Evolutionary conservation across 1,140 invertebrate genomes (phyloP), one percentile per base, ranked within the genome.

Genomic region (Drosophila pseudoobscura): DNA sequence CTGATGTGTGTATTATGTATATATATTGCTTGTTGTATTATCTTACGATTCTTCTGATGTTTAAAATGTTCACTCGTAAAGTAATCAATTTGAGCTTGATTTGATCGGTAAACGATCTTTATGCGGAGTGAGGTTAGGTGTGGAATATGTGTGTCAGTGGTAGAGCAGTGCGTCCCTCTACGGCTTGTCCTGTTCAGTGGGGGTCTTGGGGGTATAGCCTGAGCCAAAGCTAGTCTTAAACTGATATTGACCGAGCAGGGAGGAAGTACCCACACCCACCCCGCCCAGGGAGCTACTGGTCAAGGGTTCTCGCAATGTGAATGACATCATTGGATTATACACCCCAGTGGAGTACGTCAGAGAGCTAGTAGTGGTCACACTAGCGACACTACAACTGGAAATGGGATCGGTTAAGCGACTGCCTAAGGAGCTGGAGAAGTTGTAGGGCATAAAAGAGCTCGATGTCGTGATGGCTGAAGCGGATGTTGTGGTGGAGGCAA

Each of bases 291-390:
- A 15, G 57, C n/a, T 49, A 51, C 52, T 43, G 43, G 53, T 41
- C 8, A 65, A 13, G 2, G 83, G 83, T 22, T 88, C 84, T 29
- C 83, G 58, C 46, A 88, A 59, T 13, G 83, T 88, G 41, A 88
- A 88, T 13, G 83, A 74, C 83, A 88, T 88, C 79, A 88, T 89
- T 57, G 83, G 83, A 76, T 88, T 88, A 50, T 88, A 88, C 6
- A 88, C 83, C 4, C 83, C 83, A 15, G 83, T 88, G 49, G 75
- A 71, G 17, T 83, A 78, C 31, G 80, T 76, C 15, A 72, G 64
- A 1, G 59, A 41, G 45, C 57, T 65, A 22, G 78, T 61, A 15
- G 44, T 63, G 9, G 47, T 17, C 20, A 26, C 51, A 24, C 35
- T 77, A n/a, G 72, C 51, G 0, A 58, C 46, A 44, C 52, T 58